Conservation (phyloP, 1,140 invertebrate species). For the Diplogasteroides magnus region DNA sequence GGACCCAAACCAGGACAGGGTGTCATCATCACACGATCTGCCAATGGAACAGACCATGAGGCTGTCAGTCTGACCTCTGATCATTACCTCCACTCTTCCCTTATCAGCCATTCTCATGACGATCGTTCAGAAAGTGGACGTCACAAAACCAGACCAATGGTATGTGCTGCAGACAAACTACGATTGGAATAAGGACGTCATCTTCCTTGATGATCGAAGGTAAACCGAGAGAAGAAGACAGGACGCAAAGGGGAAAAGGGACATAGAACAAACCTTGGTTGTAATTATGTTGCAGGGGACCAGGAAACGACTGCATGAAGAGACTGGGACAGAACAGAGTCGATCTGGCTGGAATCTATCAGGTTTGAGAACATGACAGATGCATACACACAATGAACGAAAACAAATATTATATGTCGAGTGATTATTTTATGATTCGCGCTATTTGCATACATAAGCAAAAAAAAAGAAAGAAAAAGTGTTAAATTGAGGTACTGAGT, state of each 20-base stretch:
- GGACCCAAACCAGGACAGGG: constrained; percentile 13
- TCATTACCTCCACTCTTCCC: not conserved
- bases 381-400: not conserved
- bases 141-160: constrained; percentile 12
- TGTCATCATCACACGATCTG: constrained; percentile 21
- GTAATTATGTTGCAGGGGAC: constrained; percentile 55
- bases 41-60: constrained; percentile 19
- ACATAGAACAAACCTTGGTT: not conserved
- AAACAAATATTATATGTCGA: not conserved
- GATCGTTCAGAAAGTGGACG: not conserved
- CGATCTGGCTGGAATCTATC: constrained; percentile 8
- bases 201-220: constrained; percentile 20
- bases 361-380: not conserved
- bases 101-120: not conserved
- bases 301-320: constrained; percentile 55
- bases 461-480: not conserved
- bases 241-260: not conserved
- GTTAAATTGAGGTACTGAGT: constrained; percentile 11
- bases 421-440: not conserved
- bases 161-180: constrained; percentile 26
- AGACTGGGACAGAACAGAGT: constrained; percentile 14
- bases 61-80: not conserved
- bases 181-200: constrained; percentile 20
- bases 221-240: not conserved
- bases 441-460: not conserved